Evolutionary conservation across 2,888 invertebrate species (phyloP), one percentile per base, ranked within the genome.

Genomic region (Baronia brevicornis): DNA sequence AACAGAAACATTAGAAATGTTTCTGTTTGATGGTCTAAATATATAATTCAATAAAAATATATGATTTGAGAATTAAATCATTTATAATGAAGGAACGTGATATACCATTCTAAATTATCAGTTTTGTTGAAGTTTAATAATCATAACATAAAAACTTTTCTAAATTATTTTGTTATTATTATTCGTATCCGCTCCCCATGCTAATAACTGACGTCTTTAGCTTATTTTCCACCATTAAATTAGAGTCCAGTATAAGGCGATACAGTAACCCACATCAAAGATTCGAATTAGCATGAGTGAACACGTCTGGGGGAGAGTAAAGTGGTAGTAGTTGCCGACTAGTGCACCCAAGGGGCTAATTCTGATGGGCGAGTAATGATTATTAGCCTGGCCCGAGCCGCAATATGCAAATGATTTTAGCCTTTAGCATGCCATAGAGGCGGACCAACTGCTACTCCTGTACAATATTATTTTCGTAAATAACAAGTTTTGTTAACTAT

Each of bases 311-410:
- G 68, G 73, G 67, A 75, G 77, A 80, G 75, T 80, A 79, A 72
- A 78, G 71, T 69, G 63, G 59, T 56, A 56, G 67, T 71, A 65
- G 70, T 65, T 66, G 73, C 61, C 59, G 60, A 58, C 60, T 70
- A 72, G 63, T 66, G 64, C 64, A 79, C 82, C 79, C 79, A 71
- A 79, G 82, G 78, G 82, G 73, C 75, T 74, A 79, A 82, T 82
- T 74, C 74, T 44, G 64, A 66, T 59, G 70, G 68, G 68, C 70
- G 58, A 58, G 62, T 80, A 79, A 78, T 80, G 70, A 77, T 78
- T 75, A 77, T 75, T 69, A 74, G 68, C 56, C 58, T 61, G 57
- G 55, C 58, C 51, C 47, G 50, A 62, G 70, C 71, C 71, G 61
- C 70, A 77, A 71, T 79, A 82, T 80, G 80, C 73, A 79, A 82